Evolutionary conservation across 1,140 invertebrate genomes (phyloP), one percentile per base, ranked within the genome.

Genomic region (Zaprionus nigranus): DNA sequence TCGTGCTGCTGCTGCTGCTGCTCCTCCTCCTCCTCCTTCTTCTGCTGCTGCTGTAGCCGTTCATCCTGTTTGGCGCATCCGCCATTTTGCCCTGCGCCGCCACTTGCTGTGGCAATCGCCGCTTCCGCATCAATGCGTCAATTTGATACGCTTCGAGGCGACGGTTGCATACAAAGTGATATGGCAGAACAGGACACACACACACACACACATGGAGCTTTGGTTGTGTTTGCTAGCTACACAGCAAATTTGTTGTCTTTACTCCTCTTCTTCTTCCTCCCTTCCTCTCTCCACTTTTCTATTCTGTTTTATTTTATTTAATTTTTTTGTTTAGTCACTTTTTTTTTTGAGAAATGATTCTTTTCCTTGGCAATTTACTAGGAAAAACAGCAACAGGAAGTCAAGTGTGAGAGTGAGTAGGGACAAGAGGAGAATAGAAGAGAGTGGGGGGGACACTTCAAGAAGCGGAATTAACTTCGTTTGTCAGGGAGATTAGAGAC

Each of bases 91-190:
- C 67, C 71, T 56, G 53, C 46, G 61, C 65, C 7, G 30, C 61
- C 75, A 81, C 71, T 87, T 72, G 62, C 79, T 66, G 43, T 75
- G 79, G 81, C 85, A 90, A 90, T 90, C 85, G 81, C 78, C 75
- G 85, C 85, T 88, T 88, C 85, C 85, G 79, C 85, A 88, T 88
- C 85, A 90, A 74, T 88, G 85, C 85, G 78, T 73, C 75, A 85
- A 81, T 88, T 90, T 76, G 78, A 81, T 74, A 72, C 63, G 60
- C 70, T 53, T 67, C 58, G 22, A 64, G 49, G 64, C 60, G 30
- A 69, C 60, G 69, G 58, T 77, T 77, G 75, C 75, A 77, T 77
- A 77, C 75, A 73, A 73, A 77, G 69, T 77, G 75, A 77, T 73
- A 77, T 58, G 46, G 69, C 75, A 75, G 40, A 75, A 75, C 49